Base-by-base conservation (phyloP, 1,140 invertebrate genomes). In the Trichonephila clavipes region DNA sequence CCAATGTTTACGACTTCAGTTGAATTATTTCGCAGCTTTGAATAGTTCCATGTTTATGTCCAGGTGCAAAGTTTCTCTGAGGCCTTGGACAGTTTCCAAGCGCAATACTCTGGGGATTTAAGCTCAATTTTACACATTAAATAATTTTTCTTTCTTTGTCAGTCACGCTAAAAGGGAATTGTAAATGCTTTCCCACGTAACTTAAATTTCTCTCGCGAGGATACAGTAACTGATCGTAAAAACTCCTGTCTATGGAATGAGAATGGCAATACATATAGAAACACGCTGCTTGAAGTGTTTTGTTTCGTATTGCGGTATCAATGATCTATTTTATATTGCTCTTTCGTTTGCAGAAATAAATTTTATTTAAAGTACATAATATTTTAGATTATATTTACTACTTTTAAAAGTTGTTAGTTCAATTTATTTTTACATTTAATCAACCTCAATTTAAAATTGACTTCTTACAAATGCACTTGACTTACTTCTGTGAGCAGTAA, bases 51-150 rank as follows among this genome's bases (percentile, higher is more conserved):
- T 77, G 72, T 77, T 77, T 77, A 77, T 34, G 66, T 77, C 28
- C 72, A 77, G 72, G 72, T 77, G 72, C 24, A 77, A 40, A 77
- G 72, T 77, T 77, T 77, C 72, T 77, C 72, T 77, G 16, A 16
- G 72, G 72, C 34, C 18, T 77, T 77, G 72, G 72, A 77, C 34
- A 28, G 6, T 40, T 40, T 77, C 72, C 72, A 77, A 18, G 28
- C 7, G 72, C 12, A 40, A 51, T 40, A 10, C 72, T 7, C 72
- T 18, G 16, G 72, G 34, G 72, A 40, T 77, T 77, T 21, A 40
- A 34, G 72, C 72, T 34, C 72, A 77, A 34, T 77, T 77, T 77
- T 77, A 40, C 34, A 10, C 72, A 77, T 77, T 77, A 77, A 77
- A 77, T 40, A 77, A 77, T 34, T 77, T 34, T 6, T 18, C 28